These are phyloP conservation scores for Trachelus troglodyta DNA, from an alignment of 2,888 invertebrate genomes.

Conservation along the genomic window DNA sequence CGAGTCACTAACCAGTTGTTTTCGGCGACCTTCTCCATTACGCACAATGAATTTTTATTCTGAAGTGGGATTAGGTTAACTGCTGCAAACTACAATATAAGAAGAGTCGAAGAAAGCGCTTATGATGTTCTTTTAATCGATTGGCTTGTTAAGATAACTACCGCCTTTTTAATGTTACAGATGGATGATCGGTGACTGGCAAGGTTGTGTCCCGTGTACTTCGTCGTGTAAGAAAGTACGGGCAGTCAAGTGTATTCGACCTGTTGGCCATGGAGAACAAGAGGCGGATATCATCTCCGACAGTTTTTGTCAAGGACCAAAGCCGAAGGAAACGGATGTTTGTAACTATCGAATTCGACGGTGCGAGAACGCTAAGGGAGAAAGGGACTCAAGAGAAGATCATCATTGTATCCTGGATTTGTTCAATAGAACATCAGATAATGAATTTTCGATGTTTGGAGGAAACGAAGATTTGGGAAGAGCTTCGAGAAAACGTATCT, in stretches of 20 bases:
- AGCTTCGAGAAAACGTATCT: not conserved
- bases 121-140: no score
- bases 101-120: no score
- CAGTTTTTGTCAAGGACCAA: constrained; percentile 51
- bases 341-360: constrained; percentile 40
- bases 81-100: no score
- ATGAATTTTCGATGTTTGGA: not conserved
- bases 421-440: not conserved
- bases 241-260: constrained; percentile 56
- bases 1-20: no score
- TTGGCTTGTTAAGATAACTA: not conserved
- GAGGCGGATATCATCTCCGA: constrained; percentile 56
- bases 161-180: constrained; percentile 30
- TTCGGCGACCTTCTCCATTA: no score
- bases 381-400: not conserved
- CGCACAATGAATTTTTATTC: no score
- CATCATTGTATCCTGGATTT: not conserved
- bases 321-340: constrained; percentile 49
- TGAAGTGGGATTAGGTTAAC: no score
- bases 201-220: constrained; percentile 52
- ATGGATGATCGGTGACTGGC: constrained; percentile 63
- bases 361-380: constrained; percentile 11
- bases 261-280: constrained; percentile 58
- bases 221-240: constrained; percentile 44
- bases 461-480: not conserved